Evolutionary conservation across 2,888 invertebrate genomes (phyloP).

Genomic region (Portevinia maculata): DNA sequence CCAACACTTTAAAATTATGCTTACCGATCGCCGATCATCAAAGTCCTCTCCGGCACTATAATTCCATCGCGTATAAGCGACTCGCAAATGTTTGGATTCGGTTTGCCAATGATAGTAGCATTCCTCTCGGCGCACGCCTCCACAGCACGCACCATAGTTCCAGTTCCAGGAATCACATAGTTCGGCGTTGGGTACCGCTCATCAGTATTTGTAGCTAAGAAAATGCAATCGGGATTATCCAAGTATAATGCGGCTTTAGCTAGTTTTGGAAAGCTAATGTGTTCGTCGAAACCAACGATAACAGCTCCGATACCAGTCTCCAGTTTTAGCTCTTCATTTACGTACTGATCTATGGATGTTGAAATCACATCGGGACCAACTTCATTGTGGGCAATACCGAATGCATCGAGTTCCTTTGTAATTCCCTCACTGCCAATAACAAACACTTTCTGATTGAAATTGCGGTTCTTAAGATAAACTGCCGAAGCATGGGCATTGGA

Average conservation of each 20-base stretch:
- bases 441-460: slow-evolving; percentile 91
- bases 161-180: slow-evolving; percentile 91
- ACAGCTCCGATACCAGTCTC: slow-evolving; percentile 96
- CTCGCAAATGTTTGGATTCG: slow-evolving; percentile 91
- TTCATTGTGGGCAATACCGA: slow-evolving; percentile 89
- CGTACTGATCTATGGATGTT: slow-evolving; percentile 82
- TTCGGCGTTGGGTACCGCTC: slow-evolving; percentile 91
- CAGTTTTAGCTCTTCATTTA: slow-evolving; percentile 85
- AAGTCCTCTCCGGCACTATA: slow-evolving; percentile 90
- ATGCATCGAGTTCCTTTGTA: slow-evolving; percentile 90
- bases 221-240: slow-evolving; percentile 89
- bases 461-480: slow-evolving; percentile 88
- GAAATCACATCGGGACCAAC: slow-evolving; percentile 89
- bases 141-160: slow-evolving; percentile 93
- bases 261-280: slow-evolving; percentile 95
- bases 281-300: slow-evolving; percentile 96
- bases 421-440: slow-evolving; percentile 92
- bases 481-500: slow-evolving; percentile 92
- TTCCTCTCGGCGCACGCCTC: slow-evolving; percentile 91
- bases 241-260: slow-evolving; percentile 96
- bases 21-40: slow-evolving; percentile 83
- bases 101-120: slow-evolving; percentile 95
- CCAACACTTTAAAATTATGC: slow-evolving; percentile 21
- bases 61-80: slow-evolving; percentile 87
- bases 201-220: slow-evolving; percentile 97